Percentiles rank a stretch among this genome's conserved stretches.
Evolutionary conservation across 2,113 vertebrate species (phyloP).

Genomic region (Panthera leo): DNA sequence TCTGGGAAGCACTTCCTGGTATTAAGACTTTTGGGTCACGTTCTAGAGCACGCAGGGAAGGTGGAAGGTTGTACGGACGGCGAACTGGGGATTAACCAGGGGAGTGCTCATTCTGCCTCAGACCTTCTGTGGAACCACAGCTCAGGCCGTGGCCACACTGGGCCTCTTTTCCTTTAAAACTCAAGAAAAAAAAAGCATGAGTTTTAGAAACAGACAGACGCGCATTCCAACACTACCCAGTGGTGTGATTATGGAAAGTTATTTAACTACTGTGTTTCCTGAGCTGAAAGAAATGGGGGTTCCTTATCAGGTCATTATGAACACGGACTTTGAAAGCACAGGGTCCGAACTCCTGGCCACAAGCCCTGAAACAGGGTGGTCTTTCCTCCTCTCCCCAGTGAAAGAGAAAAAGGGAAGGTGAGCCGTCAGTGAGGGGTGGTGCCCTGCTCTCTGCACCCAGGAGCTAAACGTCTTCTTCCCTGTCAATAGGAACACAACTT

Average conservation of each 20-base stretch:
- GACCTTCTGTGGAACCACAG: background rate
- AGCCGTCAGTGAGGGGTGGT: fast-evolving
- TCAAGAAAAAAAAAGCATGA: too few species aligned
- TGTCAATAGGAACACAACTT: fast-evolving
- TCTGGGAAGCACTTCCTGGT: background rate
- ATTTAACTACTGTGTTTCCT: background rate
- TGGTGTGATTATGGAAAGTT: background rate
- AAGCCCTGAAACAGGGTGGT: fast-evolving
- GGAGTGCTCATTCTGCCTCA: fast-evolving
- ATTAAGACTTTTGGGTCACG: background rate
- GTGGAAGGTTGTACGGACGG: background rate
- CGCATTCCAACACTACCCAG: too few species aligned
- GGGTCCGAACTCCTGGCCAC: fast-evolving
- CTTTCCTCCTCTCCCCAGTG: background rate
- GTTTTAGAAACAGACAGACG: background rate
- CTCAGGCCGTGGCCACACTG: background rate
- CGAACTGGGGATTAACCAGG: background rate
- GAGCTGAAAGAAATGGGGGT: background rate
- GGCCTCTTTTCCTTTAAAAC: background rate
- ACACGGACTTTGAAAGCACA: background rate
- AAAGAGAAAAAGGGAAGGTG: background rate
- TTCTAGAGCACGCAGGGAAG: background rate
- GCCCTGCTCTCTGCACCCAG: fast-evolving
- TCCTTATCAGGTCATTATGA: background rate
- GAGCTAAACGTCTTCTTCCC: background rate